Percentiles rank a stretch among this genome's conserved stretches.
Evolutionary conservation across 2,113 vertebrate genomes (phyloP).

Genomic region (Zingel zingel): DNA sequence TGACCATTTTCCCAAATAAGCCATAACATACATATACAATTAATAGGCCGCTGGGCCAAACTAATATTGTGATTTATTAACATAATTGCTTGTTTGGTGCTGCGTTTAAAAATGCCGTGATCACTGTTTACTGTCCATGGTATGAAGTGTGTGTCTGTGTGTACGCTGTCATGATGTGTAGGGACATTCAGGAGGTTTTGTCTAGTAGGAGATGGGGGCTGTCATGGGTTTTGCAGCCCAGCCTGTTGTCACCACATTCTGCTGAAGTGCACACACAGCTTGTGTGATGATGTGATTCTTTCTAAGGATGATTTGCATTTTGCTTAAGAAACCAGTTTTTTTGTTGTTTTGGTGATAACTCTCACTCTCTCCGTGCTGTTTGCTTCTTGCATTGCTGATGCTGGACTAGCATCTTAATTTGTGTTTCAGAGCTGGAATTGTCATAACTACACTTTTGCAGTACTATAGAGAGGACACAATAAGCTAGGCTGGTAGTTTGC

Average conservation of each 20-base stretch:
- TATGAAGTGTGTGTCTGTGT: neutral
- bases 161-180: neutral
- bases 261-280: neutral
- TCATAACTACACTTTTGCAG: neutral
- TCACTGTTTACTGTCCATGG: no score
- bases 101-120: no score
- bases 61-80: no score
- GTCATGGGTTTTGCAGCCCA: neutral
- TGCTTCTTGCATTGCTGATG: neutral
- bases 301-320: neutral
- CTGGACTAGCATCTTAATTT: neutral
- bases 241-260: neutral
- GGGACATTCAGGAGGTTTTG: neutral
- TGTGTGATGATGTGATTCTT: neutral
- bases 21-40: no score
- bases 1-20: no score
- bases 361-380: neutral
- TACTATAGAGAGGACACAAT: neutral
- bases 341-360: neutral
- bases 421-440: neutral
- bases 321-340: neutral
- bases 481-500: neutral
- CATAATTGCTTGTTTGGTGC: no score
- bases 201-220: neutral
- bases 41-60: no score